Conservation (phyloP, 2,797 vertebrate genomes). For the Hippoglossus hippoglossus region DNA sequence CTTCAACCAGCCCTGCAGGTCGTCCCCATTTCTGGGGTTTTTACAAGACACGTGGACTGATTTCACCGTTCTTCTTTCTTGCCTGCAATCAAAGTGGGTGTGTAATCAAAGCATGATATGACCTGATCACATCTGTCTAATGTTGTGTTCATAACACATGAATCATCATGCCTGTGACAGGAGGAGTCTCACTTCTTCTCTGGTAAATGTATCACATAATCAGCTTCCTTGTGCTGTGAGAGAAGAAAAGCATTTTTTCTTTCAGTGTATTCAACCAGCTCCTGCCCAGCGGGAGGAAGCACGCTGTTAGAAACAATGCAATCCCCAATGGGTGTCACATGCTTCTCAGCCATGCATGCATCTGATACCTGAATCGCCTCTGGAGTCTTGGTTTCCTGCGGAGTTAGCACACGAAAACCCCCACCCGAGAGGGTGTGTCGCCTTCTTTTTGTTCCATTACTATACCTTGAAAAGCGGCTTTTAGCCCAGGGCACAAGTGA, state of each 20-base stretch:
- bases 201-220: neutral
- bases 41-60: neutral
- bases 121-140: no score
- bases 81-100: neutral
- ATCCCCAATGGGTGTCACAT: conserved; percentile 3
- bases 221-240: neutral
- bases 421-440: conserved; percentile 24
- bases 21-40: no score
- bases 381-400: neutral
- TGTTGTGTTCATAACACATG: no score
- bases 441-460: conserved; percentile 16
- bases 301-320: conserved; percentile 14
- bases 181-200: neutral
- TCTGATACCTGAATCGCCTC: conserved; percentile 7
- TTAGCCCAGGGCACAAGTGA: conserved; percentile 20
- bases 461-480: conserved; percentile 27
- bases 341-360: conserved; percentile 16
- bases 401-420: conserved; percentile 29
- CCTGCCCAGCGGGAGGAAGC: neutral
- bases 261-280: neutral
- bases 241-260: neutral
- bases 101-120: neutral
- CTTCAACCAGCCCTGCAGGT: neutral
- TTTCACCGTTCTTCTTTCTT: neutral
- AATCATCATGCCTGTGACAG: no score